Percentiles rank a stretch among this genome's conserved stretches.
phyloP scores from a whole-genome alignment of 2,888 invertebrate genomes.

The Gasteruption jaculator region DNA sequence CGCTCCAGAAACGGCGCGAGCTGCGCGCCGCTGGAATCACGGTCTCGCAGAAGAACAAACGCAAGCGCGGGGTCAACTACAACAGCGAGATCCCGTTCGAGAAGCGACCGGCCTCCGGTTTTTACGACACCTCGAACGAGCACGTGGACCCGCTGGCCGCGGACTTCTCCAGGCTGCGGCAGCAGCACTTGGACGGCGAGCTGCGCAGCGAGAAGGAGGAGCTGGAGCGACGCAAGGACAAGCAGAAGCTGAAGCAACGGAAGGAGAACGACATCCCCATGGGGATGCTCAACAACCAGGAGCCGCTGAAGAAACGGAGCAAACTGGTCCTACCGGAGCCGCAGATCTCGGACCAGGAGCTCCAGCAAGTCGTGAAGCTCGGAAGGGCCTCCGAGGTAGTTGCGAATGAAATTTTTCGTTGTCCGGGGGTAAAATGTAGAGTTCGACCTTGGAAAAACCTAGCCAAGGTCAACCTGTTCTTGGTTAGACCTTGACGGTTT shows the following conservation, averaged over 20 bases:
- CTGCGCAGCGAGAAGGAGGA: constrained; percentile 87
- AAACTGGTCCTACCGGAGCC: constrained; percentile 95
- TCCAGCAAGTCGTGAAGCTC: constrained; percentile 88
- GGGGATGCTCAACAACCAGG: constrained; percentile 81
- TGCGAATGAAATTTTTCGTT: too few relatives aligned
- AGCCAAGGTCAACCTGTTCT: not conserved
- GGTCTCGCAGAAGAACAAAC: constrained; percentile 66
- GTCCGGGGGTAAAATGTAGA: not conserved
- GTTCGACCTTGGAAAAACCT: constrained; percentile 39
- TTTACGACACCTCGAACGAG: constrained; percentile 92
- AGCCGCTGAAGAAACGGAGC: constrained; percentile 87
- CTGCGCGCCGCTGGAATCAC: constrained; percentile 94
- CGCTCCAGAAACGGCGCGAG: constrained; percentile 96
- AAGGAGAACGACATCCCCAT: constrained; percentile 95
- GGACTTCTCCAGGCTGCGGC: constrained; percentile 83
- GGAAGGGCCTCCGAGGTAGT: constrained; percentile 77
- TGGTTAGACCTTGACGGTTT: too few relatives aligned
- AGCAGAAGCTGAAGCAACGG: constrained; percentile 88
- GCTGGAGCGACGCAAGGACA: constrained; percentile 91
- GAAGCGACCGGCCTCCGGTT: constrained; percentile 86
- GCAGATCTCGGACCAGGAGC: constrained; percentile 90
- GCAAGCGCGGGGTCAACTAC: constrained; percentile 92
- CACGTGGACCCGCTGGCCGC: constrained; percentile 82
- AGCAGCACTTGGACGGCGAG: constrained; percentile 92
- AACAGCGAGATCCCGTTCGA: constrained; percentile 98